Evolutionary conservation across 2,113 vertebrate species (phyloP), one percentile per base, ranked within the genome.

Genomic region (Eonycteris spelaea): DNA sequence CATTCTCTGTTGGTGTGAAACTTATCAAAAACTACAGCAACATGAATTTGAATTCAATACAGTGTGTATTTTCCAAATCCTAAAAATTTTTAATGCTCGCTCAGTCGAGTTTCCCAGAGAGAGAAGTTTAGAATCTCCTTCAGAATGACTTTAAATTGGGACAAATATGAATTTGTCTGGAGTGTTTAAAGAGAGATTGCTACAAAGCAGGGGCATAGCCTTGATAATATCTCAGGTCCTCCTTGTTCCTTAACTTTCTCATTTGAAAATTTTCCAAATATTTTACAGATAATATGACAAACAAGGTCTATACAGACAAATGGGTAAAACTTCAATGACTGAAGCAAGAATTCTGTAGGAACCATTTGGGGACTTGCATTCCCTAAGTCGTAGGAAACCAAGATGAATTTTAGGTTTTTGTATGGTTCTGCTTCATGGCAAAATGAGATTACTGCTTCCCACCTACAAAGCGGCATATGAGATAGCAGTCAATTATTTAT

Each of bases 401-500:
- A 95, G 89, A 74, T 90, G 55, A 94, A 96, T 55, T 82, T 92
- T 88, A 67, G 38, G 43, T 61, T 94, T 94, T 95, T 65, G n/a
- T 40, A n/a, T 86, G n/a, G 3, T 71, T 97, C 70, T 85, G 43
- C 68, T 94, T 86, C 67, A 83, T 63, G 68, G 84, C 30, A 90
- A 93, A 95, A 95, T 65, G 83, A 91, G 89, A 57, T 67, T 95
- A 45, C 28, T 57, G 59, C 78, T 92, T 96, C 87, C 70, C 24
- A 94, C 65, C 93, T 97, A 90, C 71, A 95, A 91, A 90, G 83
- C 95, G 45, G 79, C 78, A 78, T 77, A 48, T n/a, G 71, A 95
- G 57, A 33, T 85, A 83, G 65, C 65, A 92, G 59, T 96, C 88
- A 96, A 97, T 97, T 97, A 95, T 96, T 91, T 93, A 92, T 95